Evolutionary conservation across 2,888 invertebrate genomes (phyloP).

Genomic region (Drosophila multiciliata): DNA sequence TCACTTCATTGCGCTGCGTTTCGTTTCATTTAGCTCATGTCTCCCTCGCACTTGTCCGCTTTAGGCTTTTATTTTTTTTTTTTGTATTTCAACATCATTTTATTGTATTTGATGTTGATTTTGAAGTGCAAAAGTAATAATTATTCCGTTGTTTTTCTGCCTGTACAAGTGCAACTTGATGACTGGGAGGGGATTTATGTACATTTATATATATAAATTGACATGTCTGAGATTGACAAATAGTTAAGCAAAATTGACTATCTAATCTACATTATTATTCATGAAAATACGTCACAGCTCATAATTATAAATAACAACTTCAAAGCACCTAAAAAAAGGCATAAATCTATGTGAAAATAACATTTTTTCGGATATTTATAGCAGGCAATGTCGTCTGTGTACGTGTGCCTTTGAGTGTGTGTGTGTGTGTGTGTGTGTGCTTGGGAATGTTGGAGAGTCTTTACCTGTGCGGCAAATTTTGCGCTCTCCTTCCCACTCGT

Average conservation of each 20-base stretch:
- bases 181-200: neutral
- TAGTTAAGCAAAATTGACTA: neutral
- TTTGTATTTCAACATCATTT: constrained; percentile 17
- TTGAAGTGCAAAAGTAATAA: neutral
- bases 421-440: constrained; percentile 12
- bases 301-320: constrained; percentile 25
- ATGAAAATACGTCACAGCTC: neutral
- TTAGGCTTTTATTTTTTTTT: neutral
- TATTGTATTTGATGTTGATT: constrained; percentile 3
- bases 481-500: constrained; percentile 10
- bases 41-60: constrained; percentile 23
- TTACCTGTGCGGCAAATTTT: constrained; percentile 43
- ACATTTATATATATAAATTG: neutral
- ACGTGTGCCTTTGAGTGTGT: neutral
- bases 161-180: constrained; percentile 2
- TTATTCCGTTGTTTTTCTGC: neutral
- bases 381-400: constrained; percentile 17
- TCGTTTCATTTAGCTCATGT: constrained; percentile 21
- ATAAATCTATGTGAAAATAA: constrained; percentile 36
- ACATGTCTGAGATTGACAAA: neutral
- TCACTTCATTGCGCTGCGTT: constrained; percentile 32
- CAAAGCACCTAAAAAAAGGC: constrained; percentile 15
- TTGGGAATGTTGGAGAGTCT: constrained; percentile 12
- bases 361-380: constrained; percentile 49
- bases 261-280: neutral